Evolutionary conservation across 2,888 invertebrate species (phyloP), one percentile per base, ranked within the genome.

Genomic region (Anthrax anthrax): DNA sequence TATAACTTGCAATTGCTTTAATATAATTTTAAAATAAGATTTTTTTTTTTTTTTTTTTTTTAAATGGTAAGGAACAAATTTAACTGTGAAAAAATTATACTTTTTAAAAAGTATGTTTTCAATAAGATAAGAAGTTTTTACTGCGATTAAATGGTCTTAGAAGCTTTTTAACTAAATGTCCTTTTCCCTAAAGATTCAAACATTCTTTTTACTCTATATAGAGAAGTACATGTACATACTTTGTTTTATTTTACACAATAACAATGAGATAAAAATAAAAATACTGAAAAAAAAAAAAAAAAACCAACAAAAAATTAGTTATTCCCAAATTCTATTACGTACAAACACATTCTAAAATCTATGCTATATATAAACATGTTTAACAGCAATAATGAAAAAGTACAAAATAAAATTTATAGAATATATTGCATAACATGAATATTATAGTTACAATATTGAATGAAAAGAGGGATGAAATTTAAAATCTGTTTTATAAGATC

Each of bases 101-200:
- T 23, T 32, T 46, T 16, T 32, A 37, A 46, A 29, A 46, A 46
- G 49, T 49, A 51, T 51, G 48, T 43, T 49, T 51, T 49, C 49
- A 51, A 51, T 51, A 51, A 51, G 51, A 51, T 51, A 51, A 51
- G 51, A 51, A 51, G 43, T 51, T 49, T 51, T 47, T 48, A 40
- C 41, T 43, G 43, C 45, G 47, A 51, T 51, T 51, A 51, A 51
- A 47, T 45, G 42, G 47, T 47, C 47, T 47, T 47, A 45, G 43
- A 38, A 43, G 18, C 36, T 27, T 47, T 36, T 46, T 18, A 45
- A 42, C 36, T 34, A 37, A 39, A 42, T 29, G 37, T 17, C 29
- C 37, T 36, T 36, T n/a, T 42, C 37, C 41, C 32, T 18, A 3
- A n/a, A 41, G 40, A 41, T 18, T 12, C n/a, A n/a, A 18, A 45